Conservation (phyloP, 2,113 vertebrate genomes). For the Pycnonotus jocosus region DNA sequence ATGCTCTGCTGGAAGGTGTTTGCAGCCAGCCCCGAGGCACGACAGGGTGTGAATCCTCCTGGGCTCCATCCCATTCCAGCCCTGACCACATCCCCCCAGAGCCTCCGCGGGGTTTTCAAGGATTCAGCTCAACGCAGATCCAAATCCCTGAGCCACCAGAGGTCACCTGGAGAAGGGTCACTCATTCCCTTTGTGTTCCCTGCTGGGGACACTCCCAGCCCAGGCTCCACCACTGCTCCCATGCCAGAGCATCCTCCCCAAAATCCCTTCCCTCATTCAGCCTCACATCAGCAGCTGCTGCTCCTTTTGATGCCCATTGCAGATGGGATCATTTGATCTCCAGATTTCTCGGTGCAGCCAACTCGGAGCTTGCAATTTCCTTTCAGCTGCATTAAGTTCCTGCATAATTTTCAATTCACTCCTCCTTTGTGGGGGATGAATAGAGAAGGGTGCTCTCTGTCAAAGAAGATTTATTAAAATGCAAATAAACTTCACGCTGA, state of each 20-base stretch:
- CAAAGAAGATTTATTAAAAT: conserved; percentile 38
- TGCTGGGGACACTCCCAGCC: background rate
- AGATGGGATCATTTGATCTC: background rate
- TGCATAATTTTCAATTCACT: conserved; percentile 37
- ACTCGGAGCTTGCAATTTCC: conserved; percentile 26
- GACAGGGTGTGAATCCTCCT: fast-evolving
- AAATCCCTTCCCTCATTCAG: background rate
- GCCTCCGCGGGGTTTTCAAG: background rate
- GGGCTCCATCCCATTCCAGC: background rate
- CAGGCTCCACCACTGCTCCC: background rate
- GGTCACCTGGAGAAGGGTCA: background rate
- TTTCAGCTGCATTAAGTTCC: conserved; percentile 4
- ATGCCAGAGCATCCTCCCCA: background rate
- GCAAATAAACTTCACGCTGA: conserved; percentile 35
- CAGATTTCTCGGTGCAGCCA: background rate
- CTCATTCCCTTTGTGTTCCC: background rate
- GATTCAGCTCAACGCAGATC: background rate
- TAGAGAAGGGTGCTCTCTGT: conserved; percentile 29
- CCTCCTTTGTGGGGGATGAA: conserved; percentile 10
- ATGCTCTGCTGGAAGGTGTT: background rate
- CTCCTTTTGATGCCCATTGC: background rate
- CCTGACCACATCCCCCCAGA: fast-evolving
- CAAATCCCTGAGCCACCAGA: background rate
- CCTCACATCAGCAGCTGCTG: background rate
- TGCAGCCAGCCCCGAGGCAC: fast-evolving